Evolutionary conservation across 2,888 invertebrate genomes (phyloP).

Genomic region (Girardia tigrina): DNA sequence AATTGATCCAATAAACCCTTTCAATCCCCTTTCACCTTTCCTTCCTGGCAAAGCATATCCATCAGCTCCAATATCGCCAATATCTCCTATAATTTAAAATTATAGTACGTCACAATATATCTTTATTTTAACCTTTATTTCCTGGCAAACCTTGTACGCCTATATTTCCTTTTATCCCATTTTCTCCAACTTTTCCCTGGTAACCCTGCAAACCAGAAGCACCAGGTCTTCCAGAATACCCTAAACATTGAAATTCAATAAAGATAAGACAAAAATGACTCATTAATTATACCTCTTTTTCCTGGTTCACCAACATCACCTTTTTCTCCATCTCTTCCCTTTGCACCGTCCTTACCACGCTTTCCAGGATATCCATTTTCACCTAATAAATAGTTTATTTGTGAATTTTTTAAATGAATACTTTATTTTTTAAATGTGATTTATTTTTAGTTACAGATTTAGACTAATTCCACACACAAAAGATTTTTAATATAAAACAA

Average conservation of each 20-base stretch:
- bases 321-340: not conserved
- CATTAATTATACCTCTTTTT: not conserved
- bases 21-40: not conserved
- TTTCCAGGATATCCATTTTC: slow-evolving; percentile 11
- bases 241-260: not conserved
- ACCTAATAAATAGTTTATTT: not conserved
- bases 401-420: too few relatives aligned
- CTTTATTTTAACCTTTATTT: not conserved
- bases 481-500: too few relatives aligned
- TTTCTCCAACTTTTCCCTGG: not conserved
- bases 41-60: not conserved
- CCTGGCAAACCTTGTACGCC: slow-evolving; percentile 25
- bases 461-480: too few relatives aligned
- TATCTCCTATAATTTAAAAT: not conserved
- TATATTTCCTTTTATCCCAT: slow-evolving; percentile 10
- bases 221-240: not conserved
- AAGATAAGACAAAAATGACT: not conserved
- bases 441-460: too few relatives aligned
- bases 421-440: too few relatives aligned
- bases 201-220: not conserved
- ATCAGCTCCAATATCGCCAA: not conserved
- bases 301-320: slow-evolving; percentile 28
- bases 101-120: not conserved
- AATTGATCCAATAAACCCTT: not conserved
- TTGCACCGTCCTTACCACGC: not conserved